Conservation (phyloP, 2,888 invertebrate genomes). For the Spisula subtruncata region DNA sequence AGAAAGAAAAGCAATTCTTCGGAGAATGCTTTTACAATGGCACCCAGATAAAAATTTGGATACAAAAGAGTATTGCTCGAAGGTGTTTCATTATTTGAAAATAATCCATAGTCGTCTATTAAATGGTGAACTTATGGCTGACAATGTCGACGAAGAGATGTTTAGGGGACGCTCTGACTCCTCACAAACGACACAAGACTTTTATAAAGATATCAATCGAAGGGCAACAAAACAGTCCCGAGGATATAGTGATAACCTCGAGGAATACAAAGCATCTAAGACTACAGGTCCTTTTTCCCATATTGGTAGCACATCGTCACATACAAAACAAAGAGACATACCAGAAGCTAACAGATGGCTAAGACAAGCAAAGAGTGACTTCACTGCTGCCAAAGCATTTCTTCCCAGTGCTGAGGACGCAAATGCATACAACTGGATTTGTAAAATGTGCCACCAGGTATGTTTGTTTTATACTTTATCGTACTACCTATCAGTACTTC, state of each 20-base stretch:
- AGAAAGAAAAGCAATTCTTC: slow-evolving; percentile 60
- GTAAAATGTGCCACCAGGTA: slow-evolving; percentile 74
- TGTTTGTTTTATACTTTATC: not conserved
- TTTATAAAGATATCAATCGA: slow-evolving; percentile 19
- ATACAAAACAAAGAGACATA: slow-evolving; percentile 22
- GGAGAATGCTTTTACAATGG: slow-evolving; percentile 66
- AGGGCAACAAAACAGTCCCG: slow-evolving; percentile 38
- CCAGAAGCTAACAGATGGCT: slow-evolving; percentile 68
- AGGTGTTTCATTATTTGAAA: slow-evolving; percentile 69
- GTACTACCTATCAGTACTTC: too few species aligned
- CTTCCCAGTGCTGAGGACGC: slow-evolving; percentile 34
- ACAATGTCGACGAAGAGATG: slow-evolving; percentile 21
- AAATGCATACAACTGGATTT: slow-evolving; percentile 73
- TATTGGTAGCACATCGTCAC: not conserved
- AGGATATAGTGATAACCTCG: slow-evolving; percentile 45
- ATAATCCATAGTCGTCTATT: slow-evolving; percentile 56
- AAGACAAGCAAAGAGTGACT: slow-evolving; percentile 69
- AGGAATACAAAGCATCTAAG: slow-evolving; percentile 37
- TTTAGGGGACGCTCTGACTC: slow-evolving; percentile 20
- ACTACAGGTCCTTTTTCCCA: slow-evolving; percentile 42
- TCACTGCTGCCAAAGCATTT: slow-evolving; percentile 54
- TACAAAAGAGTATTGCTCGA: slow-evolving; percentile 56
- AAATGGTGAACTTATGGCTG: slow-evolving; percentile 42
- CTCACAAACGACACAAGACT: slow-evolving; percentile 19
- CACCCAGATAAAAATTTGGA: slow-evolving; percentile 71